A percentile compares a stretch with the other conserved stretches of the same genome.
phyloP scores from a whole-genome alignment of 1,140 invertebrate genomes.

The Drosophila orena region DNA sequence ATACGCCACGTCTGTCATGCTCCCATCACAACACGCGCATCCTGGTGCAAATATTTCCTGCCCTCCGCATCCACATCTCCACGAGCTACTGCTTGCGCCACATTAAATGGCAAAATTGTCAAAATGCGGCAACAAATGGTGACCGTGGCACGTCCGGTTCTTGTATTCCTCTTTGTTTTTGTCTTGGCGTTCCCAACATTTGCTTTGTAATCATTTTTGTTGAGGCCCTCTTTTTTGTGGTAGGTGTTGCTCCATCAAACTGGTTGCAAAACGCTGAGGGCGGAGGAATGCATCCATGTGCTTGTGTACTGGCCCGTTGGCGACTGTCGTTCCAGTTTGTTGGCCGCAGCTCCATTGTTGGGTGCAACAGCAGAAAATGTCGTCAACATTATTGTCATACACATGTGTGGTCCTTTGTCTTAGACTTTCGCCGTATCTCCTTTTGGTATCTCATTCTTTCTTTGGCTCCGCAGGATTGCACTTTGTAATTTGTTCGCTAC shows the following conservation, averaged over 20 bases:
- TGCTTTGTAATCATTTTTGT: constrained; percentile 22
- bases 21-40: constrained; percentile 11
- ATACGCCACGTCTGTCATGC: constrained; percentile 8
- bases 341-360: constrained; percentile 39
- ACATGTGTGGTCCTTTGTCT: constrained; percentile 41
- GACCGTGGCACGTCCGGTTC: constrained; percentile 60
- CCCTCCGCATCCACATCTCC: constrained; percentile 8
- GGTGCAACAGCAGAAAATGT: constrained; percentile 73
- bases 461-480: constrained; percentile 26
- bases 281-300: constrained; percentile 25
- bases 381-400: constrained; percentile 62
- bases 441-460: constrained; percentile 10
- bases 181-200: constrained; percentile 25
- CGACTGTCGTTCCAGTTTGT: constrained; percentile 58
- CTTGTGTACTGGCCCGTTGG: constrained; percentile 27
- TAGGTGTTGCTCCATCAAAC: constrained; percentile 28
- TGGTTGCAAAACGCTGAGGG: constrained; percentile 14
- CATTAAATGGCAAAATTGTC: constrained; percentile 72
- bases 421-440: constrained; percentile 6
- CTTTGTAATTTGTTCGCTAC: constrained; percentile 59
- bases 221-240: constrained; percentile 34
- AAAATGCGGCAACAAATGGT: constrained; percentile 76
- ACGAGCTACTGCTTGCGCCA: constrained; percentile 38
- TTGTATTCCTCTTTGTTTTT: constrained; percentile 17
- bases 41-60: constrained; percentile 7